Percentiles rank a stretch among this genome's conserved stretches.
Evolutionary conservation across 2,888 invertebrate species (phyloP).

Genomic region (Pristionchus japonicus): DNA sequence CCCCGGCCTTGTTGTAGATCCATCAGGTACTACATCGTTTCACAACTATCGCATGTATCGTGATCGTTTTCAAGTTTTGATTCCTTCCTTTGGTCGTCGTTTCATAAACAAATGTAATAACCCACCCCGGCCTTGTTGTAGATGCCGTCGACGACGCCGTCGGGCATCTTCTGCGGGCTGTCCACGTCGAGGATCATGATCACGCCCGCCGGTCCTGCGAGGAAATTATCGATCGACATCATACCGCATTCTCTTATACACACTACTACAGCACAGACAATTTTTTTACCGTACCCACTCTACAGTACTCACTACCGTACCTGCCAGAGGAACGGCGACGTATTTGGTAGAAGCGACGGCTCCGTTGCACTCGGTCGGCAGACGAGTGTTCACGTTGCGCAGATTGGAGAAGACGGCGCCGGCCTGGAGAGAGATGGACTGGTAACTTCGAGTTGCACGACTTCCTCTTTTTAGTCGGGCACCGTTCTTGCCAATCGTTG

Average conservation of each 20-base stretch:
- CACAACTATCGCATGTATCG: no score
- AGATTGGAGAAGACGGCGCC: slow-evolving; percentile 64
- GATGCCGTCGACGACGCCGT: slow-evolving; percentile 85
- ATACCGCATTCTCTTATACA: slow-evolving; percentile 87
- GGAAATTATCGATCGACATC: not conserved
- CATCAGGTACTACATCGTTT: no score
- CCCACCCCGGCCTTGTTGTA: slow-evolving; percentile 90
- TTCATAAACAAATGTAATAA: no score
- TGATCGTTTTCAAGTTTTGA: no score
- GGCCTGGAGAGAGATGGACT: not conserved
- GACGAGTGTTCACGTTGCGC: slow-evolving; percentile 70
- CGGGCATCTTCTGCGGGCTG: slow-evolving; percentile 56
- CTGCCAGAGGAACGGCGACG: slow-evolving; percentile 77
- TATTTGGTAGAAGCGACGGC: slow-evolving; percentile 84
- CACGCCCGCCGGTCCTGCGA: slow-evolving; percentile 89
- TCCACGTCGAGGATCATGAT: slow-evolving; percentile 86
- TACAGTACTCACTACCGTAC: slow-evolving; percentile 16
- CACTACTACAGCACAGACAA: no score
- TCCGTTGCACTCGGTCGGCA: slow-evolving; percentile 68
- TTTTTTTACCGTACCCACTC: not conserved
- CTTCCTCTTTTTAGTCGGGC: no score
- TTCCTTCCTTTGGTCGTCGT: no score
- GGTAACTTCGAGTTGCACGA: no score
- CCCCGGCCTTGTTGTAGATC: no score
- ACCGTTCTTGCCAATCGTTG: no score